phyloP scores from a whole-genome alignment of 2,113 vertebrate genomes.

The Microcebus ravelobensis region DNA sequence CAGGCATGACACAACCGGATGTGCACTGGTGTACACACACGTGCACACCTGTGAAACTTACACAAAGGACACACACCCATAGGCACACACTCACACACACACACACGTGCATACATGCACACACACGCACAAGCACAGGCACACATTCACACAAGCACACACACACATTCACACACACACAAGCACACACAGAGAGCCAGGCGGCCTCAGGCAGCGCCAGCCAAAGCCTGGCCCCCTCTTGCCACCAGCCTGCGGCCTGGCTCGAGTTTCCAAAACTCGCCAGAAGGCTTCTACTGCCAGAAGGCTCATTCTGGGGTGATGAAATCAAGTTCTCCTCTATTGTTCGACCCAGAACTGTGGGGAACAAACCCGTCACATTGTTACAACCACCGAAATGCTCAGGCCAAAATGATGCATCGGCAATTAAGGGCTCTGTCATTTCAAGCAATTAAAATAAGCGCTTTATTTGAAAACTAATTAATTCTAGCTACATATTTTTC shows the following conservation, averaged over 20 bases:
- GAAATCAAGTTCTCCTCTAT: slow-evolving; percentile 71
- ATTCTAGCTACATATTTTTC: slow-evolving; percentile 89
- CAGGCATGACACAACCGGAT: background rate
- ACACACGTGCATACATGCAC: background rate
- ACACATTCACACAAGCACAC: no score
- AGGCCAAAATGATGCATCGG: slow-evolving; percentile 82
- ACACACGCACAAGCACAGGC: background rate
- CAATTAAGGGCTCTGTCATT: slow-evolving; percentile 87
- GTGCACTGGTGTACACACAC: background rate
- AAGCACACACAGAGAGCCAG: background rate
- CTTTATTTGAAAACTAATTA: slow-evolving; percentile 88
- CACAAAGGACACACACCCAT: background rate
- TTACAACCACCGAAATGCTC: slow-evolving; percentile 81
- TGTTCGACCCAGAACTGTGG: slow-evolving; percentile 70
- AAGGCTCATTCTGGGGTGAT: slow-evolving; percentile 60
- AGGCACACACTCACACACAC: background rate
- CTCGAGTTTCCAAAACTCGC: slow-evolving; percentile 71
- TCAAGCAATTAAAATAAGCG: slow-evolving; percentile 87
- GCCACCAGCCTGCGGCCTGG: slow-evolving; percentile 61
- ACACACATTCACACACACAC: background rate
- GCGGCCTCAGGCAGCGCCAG: background rate
- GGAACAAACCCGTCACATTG: slow-evolving; percentile 83
- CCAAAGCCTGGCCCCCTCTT: slow-evolving; percentile 11
- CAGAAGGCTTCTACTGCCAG: background rate
- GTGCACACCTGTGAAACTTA: no score